Percentiles rank a stretch among this genome's conserved stretches.
phyloP scores from a whole-genome alignment of 2,113 vertebrate species.

The Micromys minutus region DNA sequence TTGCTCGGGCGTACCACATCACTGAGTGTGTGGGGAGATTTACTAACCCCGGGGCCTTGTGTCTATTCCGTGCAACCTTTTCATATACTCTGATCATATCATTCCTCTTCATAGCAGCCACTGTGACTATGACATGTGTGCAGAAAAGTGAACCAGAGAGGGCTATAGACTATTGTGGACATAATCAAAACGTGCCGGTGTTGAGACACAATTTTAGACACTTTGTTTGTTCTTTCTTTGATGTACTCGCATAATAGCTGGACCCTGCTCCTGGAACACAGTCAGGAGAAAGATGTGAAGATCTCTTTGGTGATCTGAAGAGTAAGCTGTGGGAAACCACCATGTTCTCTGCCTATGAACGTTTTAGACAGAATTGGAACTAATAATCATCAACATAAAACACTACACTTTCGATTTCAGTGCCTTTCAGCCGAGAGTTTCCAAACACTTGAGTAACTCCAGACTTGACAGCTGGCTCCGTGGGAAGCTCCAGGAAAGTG shows the following conservation, averaged over 20 bases:
- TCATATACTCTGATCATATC: not conserved
- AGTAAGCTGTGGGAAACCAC: not conserved
- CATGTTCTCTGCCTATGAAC: not conserved
- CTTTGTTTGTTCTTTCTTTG: not conserved
- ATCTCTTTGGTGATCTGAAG: not conserved
- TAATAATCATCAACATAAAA: slow-evolving; percentile 28
- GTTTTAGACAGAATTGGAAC: not conserved
- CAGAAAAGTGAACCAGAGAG: not conserved
- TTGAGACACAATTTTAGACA: not conserved
- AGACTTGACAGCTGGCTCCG: slow-evolving; percentile 2
- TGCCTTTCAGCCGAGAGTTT: slow-evolving; percentile 52
- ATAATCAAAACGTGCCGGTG: slow-evolving; percentile 17
- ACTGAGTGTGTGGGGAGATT: not conserved
- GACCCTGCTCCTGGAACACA: not conserved
- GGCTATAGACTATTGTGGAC: not conserved
- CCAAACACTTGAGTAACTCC: slow-evolving; percentile 40
- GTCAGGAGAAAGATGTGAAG: not conserved
- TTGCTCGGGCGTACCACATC: not conserved
- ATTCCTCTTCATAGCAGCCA: not conserved
- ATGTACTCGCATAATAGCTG: not conserved
- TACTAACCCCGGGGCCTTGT: not conserved
- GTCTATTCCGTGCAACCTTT: not conserved
- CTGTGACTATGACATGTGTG: not conserved
- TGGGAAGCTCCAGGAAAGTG: slow-evolving; percentile 8
- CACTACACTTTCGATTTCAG: not conserved